Evolutionary conservation across 1,140 invertebrate species (phyloP), one percentile per base, ranked within the genome.

Genomic region (Idris sp.): DNA sequence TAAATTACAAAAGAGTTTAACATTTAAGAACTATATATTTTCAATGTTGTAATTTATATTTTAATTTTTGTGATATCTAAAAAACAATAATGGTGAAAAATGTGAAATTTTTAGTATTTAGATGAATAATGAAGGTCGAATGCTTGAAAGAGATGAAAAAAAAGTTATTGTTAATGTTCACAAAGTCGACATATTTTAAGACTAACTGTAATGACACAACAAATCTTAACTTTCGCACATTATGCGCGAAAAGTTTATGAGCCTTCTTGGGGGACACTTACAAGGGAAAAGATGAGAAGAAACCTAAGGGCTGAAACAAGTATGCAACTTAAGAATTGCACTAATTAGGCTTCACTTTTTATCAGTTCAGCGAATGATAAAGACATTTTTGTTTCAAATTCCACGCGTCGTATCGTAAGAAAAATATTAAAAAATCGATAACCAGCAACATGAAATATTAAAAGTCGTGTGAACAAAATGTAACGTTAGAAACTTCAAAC

Each of bases 321-420:
- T 44, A 49, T 11, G 14, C 40, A 10, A 22, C 36, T 46, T 44
- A 54, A 67, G 62, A 67, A 46, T 67, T 22, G 40, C 31, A 14
- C 62, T 67, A 67, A 67, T 67, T 67, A 67, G 62, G 14, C 48
- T 38, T 36, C 49, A 19, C 48, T 67, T 26, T 28, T 14, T n/a
- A 30, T 11, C 18, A n/a, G 46, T 25, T 53, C 8, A 31, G 13
- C 22, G 9, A 13, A 19, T 6, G 14, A 51, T n/a, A n/a, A n/a
- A n/a, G n/a, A n/a, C 18, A 4, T 36, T 38, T 9, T 10, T 14
- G 22, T 25, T 36, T 48, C 31, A 10, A 22, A 61, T 43, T 36
- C 30, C 11, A 25, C 33, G 14, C 8, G n/a, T 2, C 13, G 33
- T 9, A 13, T 31, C 56, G 8, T 18, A 41, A 46, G 30, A 59